phyloP scores from a whole-genome alignment of 2,113 vertebrate genomes.

The Fregata magnificens region DNA sequence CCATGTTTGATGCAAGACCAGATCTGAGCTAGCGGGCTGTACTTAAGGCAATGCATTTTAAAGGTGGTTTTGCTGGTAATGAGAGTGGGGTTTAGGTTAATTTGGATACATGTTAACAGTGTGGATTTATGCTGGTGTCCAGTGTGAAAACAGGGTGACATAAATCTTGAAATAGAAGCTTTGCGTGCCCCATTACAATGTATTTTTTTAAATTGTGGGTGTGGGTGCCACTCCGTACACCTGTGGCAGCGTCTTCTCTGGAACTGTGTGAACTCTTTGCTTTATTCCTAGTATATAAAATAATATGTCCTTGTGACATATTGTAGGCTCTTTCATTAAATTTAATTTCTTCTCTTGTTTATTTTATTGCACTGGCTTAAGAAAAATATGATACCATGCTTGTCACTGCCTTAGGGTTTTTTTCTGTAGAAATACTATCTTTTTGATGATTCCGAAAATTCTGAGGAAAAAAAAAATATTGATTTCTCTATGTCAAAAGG shows the following conservation, averaged over 20 bases:
- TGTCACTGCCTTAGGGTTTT: constrained; percentile 18
- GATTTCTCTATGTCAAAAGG: constrained; percentile 45
- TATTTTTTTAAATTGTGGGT: background rate
- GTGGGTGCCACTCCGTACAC: background rate
- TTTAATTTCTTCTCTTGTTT: constrained; percentile 49
- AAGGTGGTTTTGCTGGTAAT: background rate
- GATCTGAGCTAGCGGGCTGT: background rate
- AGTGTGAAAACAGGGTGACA: accelerated
- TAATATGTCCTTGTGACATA: background rate
- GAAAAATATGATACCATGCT: background rate
- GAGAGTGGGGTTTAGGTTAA: background rate
- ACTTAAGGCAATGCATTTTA: accelerated
- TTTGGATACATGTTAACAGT: background rate
- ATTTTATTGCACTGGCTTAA: constrained; percentile 9
- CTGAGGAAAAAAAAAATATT: constrained; percentile 1
- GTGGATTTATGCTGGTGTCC: background rate
- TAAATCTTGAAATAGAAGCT: background rate
- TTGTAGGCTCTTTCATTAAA: background rate
- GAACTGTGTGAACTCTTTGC: background rate
- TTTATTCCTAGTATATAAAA: background rate
- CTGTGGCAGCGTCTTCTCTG: background rate
- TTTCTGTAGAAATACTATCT: constrained; percentile 6
- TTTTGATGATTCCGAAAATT: constrained; percentile 48
- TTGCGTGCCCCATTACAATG: background rate
- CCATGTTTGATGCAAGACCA: accelerated